Conservation (phyloP, 2,797 vertebrate species). For the Vultur gryphus region DNA sequence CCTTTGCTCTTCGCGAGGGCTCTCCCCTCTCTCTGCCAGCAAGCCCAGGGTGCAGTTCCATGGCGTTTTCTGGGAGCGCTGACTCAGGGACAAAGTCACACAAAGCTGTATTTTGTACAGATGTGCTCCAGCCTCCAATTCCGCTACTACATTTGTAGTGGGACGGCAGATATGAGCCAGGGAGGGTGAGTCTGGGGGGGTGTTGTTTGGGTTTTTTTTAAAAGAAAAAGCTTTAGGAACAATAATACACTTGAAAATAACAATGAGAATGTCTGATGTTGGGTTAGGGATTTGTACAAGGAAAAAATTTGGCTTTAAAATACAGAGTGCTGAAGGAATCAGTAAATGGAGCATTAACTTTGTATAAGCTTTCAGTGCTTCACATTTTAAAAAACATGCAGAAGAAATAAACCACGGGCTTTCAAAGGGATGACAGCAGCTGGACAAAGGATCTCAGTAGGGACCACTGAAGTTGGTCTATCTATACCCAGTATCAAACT, state of each 20-base stretch:
- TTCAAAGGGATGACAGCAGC: background rate
- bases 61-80: background rate
- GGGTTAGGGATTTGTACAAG: background rate
- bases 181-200: background rate
- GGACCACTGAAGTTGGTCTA: background rate
- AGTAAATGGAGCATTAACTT: background rate
- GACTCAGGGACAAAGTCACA: background rate
- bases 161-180: background rate
- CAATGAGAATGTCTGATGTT: background rate
- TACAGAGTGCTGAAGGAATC: background rate
- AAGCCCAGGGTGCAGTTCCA: background rate
- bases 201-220: background rate
- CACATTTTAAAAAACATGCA: background rate
- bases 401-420: background rate
- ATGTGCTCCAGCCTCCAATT: background rate
- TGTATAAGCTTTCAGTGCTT: background rate
- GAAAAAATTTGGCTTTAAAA: background rate
- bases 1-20: rapidly evolving
- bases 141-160: background rate
- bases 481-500: background rate
- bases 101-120: background rate
- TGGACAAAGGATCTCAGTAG: background rate
- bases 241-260: background rate
- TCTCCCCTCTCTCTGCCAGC: background rate
- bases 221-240: background rate